A percentile compares a stretch with the other conserved stretches of the same genome.
phyloP scores from a whole-genome alignment of 2,113 vertebrate species.

The Trogon surrucura region DNA sequence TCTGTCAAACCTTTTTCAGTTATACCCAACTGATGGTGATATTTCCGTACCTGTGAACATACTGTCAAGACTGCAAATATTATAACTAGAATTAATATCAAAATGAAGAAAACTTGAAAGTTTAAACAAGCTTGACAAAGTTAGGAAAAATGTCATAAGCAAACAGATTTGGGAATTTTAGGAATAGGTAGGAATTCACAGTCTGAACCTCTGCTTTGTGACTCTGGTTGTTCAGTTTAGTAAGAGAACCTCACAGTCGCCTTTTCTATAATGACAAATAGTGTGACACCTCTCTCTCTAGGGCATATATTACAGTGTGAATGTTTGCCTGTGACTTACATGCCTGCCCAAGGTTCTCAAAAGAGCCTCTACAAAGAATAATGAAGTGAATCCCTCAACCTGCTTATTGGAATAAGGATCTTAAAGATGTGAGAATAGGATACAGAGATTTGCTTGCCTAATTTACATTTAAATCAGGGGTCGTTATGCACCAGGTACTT shows the following conservation, averaged over 20 bases:
- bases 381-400: background rate
- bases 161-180: background rate
- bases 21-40: background rate
- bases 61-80: background rate
- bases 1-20: background rate
- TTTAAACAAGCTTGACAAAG: background rate
- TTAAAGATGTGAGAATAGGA: background rate
- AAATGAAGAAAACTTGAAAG: background rate
- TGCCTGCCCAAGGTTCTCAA: background rate
- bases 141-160: background rate
- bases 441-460: background rate
- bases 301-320: background rate
- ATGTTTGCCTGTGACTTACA: background rate
- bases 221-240: background rate
- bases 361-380: background rate
- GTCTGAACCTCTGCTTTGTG: background rate
- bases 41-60: background rate
- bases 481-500: background rate
- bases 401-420: background rate
- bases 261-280: background rate
- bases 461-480: background rate
- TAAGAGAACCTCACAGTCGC: background rate
- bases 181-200: background rate
- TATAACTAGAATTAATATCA: background rate
- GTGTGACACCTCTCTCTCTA: background rate